These are phyloP conservation scores for Malthinus seriepunctatus DNA, from an alignment of 2,888 invertebrate genomes.

Conservation along the genomic window DNA sequence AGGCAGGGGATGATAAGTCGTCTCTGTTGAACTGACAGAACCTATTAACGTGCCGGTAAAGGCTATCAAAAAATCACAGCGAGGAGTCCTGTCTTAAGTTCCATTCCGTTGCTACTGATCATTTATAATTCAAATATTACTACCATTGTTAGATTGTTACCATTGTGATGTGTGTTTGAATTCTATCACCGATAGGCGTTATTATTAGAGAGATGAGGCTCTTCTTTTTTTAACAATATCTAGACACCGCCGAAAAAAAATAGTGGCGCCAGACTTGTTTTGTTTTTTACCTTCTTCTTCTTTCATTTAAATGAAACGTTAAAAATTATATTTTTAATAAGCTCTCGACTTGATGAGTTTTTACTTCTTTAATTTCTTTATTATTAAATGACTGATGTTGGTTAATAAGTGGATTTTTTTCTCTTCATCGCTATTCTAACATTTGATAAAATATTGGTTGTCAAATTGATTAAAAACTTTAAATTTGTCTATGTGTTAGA, in stretches of 20 bases:
- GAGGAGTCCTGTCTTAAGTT: constrained; percentile 34
- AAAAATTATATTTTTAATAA: constrained; percentile 6
- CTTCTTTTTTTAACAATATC: constrained; percentile 1
- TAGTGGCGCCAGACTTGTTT: constrained; percentile 11
- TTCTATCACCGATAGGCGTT: constrained; percentile 17
- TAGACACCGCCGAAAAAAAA: neutral
- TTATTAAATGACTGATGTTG: constrained; percentile 2
- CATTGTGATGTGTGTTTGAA: constrained; percentile 8
- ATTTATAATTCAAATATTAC: constrained; percentile 50
- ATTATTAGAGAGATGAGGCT: constrained; percentile 20
- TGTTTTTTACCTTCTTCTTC: neutral
- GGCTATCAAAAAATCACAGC: constrained; percentile 41
- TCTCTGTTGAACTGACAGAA: constrained; percentile 46
- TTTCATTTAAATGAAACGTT: constrained; percentile 3
- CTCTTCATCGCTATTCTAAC: too few species aligned
- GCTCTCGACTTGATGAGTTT: constrained; percentile 4
- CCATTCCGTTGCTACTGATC: constrained; percentile 42
- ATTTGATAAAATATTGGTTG: too few species aligned
- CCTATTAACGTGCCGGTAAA: constrained; percentile 47
- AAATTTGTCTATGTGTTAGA: too few species aligned
- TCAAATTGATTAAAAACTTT: too few species aligned
- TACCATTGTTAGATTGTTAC: constrained; percentile 43
- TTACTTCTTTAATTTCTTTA: constrained; percentile 6
- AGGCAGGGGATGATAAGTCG: constrained; percentile 41
- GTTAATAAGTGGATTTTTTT: too few species aligned